Conservation (phyloP, 2,797 vertebrate genomes). For the Petrocephalus sullivani region DNA sequence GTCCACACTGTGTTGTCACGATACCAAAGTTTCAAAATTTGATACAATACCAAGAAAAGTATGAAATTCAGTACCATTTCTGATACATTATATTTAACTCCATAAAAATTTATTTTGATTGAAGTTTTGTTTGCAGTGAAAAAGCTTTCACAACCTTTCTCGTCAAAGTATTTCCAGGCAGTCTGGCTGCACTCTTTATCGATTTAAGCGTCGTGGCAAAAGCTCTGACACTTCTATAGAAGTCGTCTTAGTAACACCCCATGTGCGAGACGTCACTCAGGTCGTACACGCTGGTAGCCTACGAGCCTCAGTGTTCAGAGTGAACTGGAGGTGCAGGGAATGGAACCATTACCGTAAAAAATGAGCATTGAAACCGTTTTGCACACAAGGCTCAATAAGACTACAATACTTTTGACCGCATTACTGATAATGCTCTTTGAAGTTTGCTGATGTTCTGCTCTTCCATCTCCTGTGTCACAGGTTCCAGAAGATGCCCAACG, state of each 20-base stretch:
- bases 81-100: background rate
- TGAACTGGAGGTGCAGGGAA: background rate
- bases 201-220: background rate
- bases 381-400: background rate
- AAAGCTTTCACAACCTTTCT: background rate
- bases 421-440: background rate
- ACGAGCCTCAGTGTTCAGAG: background rate
- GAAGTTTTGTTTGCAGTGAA: background rate
- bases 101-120: background rate
- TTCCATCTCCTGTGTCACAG: constrained; percentile 50
- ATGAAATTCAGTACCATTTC: background rate
- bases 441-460: background rate
- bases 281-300: background rate
- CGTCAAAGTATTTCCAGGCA: background rate
- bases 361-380: background rate
- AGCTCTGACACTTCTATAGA: background rate
- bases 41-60: background rate
- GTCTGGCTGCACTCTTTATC: background rate
- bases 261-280: background rate
- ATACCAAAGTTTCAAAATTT: background rate
- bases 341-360: background rate
- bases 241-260: background rate
- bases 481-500: constrained; percentile 89
- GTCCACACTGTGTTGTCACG: background rate
- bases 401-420: background rate